Evolutionary conservation across 2,888 invertebrate species (phyloP), one percentile per base, ranked within the genome.

Genomic region (Standfussiana lucernea): DNA sequence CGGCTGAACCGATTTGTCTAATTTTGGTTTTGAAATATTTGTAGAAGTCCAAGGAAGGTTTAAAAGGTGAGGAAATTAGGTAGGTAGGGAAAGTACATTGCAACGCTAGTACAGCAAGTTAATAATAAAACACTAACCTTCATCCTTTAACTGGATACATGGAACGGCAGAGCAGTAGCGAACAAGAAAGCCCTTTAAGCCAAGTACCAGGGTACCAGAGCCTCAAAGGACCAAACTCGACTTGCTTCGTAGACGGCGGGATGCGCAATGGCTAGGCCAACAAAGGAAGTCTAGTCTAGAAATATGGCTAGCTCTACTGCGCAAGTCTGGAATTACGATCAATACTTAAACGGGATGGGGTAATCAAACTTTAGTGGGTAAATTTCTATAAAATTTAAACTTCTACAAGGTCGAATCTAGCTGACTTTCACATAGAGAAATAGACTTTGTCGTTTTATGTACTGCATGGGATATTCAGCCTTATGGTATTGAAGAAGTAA

Each of bases 291-390:
- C 74, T 67, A 53, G 45, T 40, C 75, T 67, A 67, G 50, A 47
- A 75, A 42, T 32, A 11, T 6, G 2, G 2, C 61, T 56, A 64
- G 8, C 18, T 24, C 0, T 6, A 75, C 28, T 82, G 79, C 79
- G 79, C 79, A 79, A 15, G 76, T 56, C 75, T 8, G 2, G 11
- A n/a, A 18, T 18, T 2, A 5, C n/a, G 45, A 82, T 79, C 79
- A 72, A 79, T 79, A 79, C 10, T 45, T 28, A 4, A 8, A 47
- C 5, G 24, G 45, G 45, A 18, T n/a, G 8, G 28, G 45, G 45
- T 24, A 21, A 21, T 47, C 18, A 47, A n/a, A n/a, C 47, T 47
- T 47, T 24, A 47, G 47, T 47, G 18, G 4, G n/a, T 13, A 2
- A 53, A 53, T 53, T 28, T 13, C 53, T 53, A 13, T n/a, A 13